Conservation (phyloP, 2,888 invertebrate genomes). For the Priapulus caudatus region DNA sequence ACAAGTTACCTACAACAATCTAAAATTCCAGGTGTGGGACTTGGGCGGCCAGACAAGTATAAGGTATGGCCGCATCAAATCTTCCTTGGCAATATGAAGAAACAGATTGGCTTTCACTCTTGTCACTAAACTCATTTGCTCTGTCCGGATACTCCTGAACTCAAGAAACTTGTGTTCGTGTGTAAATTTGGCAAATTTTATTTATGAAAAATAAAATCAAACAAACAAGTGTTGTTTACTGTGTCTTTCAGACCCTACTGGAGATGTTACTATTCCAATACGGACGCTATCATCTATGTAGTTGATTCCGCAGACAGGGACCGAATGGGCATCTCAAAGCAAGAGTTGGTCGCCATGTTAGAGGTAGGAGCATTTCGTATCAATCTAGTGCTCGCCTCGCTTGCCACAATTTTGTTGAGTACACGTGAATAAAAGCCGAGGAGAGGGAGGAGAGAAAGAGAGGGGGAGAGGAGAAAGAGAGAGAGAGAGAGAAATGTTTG, state of each 20-base stretch:
- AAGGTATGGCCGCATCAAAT: conserved; percentile 53
- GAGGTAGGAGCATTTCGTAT: conserved; percentile 47
- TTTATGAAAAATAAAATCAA: too few species aligned
- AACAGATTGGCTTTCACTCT: too few species aligned
- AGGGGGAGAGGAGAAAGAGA: too few species aligned
- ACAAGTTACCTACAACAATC: conserved; percentile 96
- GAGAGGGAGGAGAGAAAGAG: too few species aligned
- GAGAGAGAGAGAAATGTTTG: too few species aligned
- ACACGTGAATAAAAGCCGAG: too few species aligned
- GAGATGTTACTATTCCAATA: conserved; percentile 99
- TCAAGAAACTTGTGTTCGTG: not conserved
- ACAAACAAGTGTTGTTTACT: too few species aligned
- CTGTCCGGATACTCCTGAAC: not conserved
- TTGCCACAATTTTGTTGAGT: too few species aligned
- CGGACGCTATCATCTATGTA: conserved; percentile 99
- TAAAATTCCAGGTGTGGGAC: conserved; percentile 98
- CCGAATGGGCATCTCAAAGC: conserved; percentile 96
- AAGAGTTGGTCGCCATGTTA: conserved; percentile 91
- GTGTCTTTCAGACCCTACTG: conserved; percentile 89
- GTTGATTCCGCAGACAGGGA: conserved; percentile 98
- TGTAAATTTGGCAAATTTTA: too few species aligned
- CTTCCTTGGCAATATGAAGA: too few species aligned
- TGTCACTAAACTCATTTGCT: too few species aligned
- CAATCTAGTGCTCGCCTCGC: conserved; percentile 7
- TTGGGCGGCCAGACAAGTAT: conserved; percentile 98